Evolutionary conservation across 1,140 invertebrate species (phyloP), one percentile per base, ranked within the genome.

Genomic region (Pinna nobilis): DNA sequence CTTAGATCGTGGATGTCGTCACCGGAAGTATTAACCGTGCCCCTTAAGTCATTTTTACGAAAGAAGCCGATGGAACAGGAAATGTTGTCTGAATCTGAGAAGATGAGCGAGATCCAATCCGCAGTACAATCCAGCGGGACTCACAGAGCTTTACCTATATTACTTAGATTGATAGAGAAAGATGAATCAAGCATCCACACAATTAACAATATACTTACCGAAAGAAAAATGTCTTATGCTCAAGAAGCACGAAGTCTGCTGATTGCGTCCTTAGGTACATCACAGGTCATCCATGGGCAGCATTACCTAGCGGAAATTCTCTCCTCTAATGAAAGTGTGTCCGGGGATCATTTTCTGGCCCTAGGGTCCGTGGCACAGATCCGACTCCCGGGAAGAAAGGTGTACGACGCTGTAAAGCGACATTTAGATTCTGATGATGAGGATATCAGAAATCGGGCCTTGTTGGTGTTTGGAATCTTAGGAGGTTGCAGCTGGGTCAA

Each of bases 281-380:
- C 55, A 25, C 28, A 59, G 13, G 37, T 33, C 9, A 33, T 15
- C 5, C 15, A 1, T 15, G 55, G 55, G 11, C 55, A 59, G 32
- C 33, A 59, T 35, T 20, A n/a, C 32, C 18, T 59, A n/a, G 3
- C 37, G 30, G 20, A 59, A 20, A 33, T 59, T 15, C 11, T 59
- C 18, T 30, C 33, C 20, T 30, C 55, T 15, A 33, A 59, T n/a
- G 55, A 59, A 25, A 59, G 13, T 6, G 18, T 59, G 20, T 35
- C 33, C 6, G 55, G 55, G n/a, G 55, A 59, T n/a, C 55, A 59
- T 59, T 59, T 35, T 33, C 55, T 59, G n/a, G 55, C 55, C 20
- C 30, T 59, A 15, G 55, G 55, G 7, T 32, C 55, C 18, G 32
- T 59, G 32, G 32, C 55, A 33, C 55, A 59, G 37, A 9, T 59